Evolutionary conservation across 2,888 invertebrate species (phyloP), one percentile per base, ranked within the genome.

Genomic region (Orchesellides sinensis): DNA sequence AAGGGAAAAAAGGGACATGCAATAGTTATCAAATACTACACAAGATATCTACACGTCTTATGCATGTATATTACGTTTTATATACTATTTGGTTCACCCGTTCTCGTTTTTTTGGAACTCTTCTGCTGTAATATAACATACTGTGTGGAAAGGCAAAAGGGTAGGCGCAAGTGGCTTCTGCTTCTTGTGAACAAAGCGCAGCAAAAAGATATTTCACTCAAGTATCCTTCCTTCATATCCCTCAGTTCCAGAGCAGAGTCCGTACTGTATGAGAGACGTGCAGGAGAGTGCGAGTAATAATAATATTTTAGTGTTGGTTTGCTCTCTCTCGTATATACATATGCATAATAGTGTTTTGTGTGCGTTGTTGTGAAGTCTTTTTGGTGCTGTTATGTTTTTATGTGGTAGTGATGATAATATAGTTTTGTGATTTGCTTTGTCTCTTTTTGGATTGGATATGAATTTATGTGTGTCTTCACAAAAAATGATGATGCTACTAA

Each of bases 211-310:
- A 82, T 82, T 82, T 81, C 74, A 81, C 74, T 81, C 68, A 61
- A 74, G 74, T 74, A 82, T 82, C 75, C 82, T 82, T 54, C 75
- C 40, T 75, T 82, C 82, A 61, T 75, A 82, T 82, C 82, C 75
- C 75, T 82, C 82, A 82, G 82, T 82, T 82, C 82, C 82, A 82
- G 82, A 70, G 40, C 40, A 81, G 82, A 61, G 74, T 65, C 68
- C 61, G 75, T 72, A 75, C 82, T 75, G 75, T 75, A 82, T 75
- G 52, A 63, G 52, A 29, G 35, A 14, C 40, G 47, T 69, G 52
- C 29, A 54, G 23, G 49, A 17, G 47, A 69, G 52, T 59, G 66
- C 45, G 6, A 14, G 54, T 19, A 23, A 54, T 10, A 35, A 23
- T 23, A n/a, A n/a, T n/a, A n/a, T 40, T 40, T 40, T 23, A 19